Conservation (phyloP, 2,888 invertebrate species). For the Cistogaster globosa region DNA sequence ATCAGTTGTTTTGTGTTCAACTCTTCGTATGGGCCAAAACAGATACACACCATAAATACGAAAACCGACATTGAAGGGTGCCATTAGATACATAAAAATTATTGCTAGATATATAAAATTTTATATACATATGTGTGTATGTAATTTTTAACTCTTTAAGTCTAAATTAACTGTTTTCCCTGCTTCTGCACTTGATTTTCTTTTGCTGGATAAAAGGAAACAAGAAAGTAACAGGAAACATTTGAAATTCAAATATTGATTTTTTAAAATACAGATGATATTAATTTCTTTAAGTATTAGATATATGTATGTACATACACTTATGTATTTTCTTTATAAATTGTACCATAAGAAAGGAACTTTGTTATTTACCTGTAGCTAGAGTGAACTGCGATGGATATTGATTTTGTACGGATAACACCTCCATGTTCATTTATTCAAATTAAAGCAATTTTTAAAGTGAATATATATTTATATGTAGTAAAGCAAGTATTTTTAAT, state of each 20-base stretch:
- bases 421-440: slow-evolving; percentile 87
- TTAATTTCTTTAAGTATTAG: neutral
- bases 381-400: slow-evolving; percentile 88
- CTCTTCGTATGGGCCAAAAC: slow-evolving; percentile 24
- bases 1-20: slow-evolving; percentile 65
- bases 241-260: slow-evolving; percentile 45
- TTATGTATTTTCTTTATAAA: neutral
- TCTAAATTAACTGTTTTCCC: slow-evolving; percentile 9
- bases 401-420: slow-evolving; percentile 90
- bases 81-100: slow-evolving; percentile 37
- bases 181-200: neutral
- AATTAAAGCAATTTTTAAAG: slow-evolving; percentile 55
- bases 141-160: slow-evolving; percentile 29
- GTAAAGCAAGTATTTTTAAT: slow-evolving; percentile 61
- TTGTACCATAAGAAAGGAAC: neutral
- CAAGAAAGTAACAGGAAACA: neutral
- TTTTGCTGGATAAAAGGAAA: neutral
- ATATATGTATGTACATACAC: neutral
- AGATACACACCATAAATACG: slow-evolving; percentile 53
- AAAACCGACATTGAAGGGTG: slow-evolving; percentile 12
- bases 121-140: neutral
- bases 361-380: slow-evolving; percentile 67
- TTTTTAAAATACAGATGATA: slow-evolving; percentile 2
- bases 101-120: slow-evolving; percentile 25
- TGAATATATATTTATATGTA: slow-evolving; percentile 5